Percentiles rank a stretch among this genome's conserved stretches.
Evolutionary conservation across 2,888 invertebrate genomes (phyloP).

Genomic region (Podotricha telesiphe): DNA sequence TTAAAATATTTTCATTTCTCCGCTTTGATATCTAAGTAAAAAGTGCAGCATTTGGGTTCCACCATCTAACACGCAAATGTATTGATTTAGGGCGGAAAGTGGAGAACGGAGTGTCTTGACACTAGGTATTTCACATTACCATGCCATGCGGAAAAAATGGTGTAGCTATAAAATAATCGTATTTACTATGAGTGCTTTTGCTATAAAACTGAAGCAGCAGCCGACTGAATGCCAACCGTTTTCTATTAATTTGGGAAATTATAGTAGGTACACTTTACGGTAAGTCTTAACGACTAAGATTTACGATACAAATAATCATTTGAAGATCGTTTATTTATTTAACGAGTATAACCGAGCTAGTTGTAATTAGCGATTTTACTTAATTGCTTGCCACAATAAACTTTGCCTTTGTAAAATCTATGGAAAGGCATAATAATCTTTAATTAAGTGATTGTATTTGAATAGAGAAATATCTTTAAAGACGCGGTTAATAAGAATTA

Average conservation of each 20-base stretch:
- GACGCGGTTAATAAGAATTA: background rate
- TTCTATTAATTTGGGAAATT: constrained; percentile 2
- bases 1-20: too few species aligned
- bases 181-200: background rate
- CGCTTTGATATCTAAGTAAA: too few species aligned
- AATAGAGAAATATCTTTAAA: background rate
- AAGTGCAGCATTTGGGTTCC: too few species aligned
- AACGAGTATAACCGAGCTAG: constrained; percentile 20
- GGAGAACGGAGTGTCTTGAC: too few species aligned
- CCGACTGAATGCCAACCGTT: background rate
- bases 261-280: constrained; percentile 22
- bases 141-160: too few species aligned
- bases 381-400: constrained; percentile 21
- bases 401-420: background rate
- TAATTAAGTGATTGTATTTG: background rate
- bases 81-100: too few species aligned
- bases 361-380: constrained; percentile 10
- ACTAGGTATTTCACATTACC: too few species aligned
- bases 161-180: background rate
- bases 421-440: background rate
- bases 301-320: constrained; percentile 36
- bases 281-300: constrained; percentile 21
- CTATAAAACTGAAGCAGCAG: background rate
- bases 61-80: too few species aligned
- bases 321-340: constrained; percentile 31